Base-by-base conservation (phyloP, 1,140 invertebrate genomes). In the Panagrolaimus sp. region DNA sequence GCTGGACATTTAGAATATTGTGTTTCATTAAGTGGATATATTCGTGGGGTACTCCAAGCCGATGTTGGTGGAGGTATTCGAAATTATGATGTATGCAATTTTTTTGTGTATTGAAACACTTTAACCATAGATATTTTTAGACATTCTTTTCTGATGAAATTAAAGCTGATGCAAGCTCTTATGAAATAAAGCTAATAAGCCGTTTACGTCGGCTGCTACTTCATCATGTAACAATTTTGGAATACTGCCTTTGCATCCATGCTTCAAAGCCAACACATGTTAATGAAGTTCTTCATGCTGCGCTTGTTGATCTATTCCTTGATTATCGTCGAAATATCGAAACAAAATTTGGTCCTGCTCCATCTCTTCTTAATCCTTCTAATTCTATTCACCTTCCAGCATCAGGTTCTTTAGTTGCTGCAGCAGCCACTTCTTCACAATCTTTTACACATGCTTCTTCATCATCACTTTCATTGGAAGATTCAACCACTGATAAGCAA, bases 141-240 rank as follows among this genome's bases (percentile, higher is more conserved):
- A n/a, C 69, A 16, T 74, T 74, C 46, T 74, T 74, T 57, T 71
- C 73, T 5, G 66, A 76, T 16, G 46, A 75, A 67, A 71, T 67
- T 9, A n/a, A 31, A 16, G 14, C 31, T 23, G n/a, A 65, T 9
- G 66, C 63, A n/a, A 68, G 14, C n/a, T 70, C 67, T 31, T 48
- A 63, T 9, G 73, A 74, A 42, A 43, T 45, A 11, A 13, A 46
- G 25, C 63, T 45, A 7, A 69, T 73, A 5, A 31, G 44, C n/a
- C n/a, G 23, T 9, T 42, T 74, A 27, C 66, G 66, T 14, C 5
- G n/a, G 0, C 44, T 76, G 16, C 53, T 74, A 11, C 42, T 53
- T 11, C 27, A 72, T 46, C 74, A 76, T 27, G 61, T 74, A 5
- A 38, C 70, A 13, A 72, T 74, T 46, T 46, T 74, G 16, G 73